Conservation (phyloP, 2,113 vertebrate species). For the Coptodon bakossiorum region DNA sequence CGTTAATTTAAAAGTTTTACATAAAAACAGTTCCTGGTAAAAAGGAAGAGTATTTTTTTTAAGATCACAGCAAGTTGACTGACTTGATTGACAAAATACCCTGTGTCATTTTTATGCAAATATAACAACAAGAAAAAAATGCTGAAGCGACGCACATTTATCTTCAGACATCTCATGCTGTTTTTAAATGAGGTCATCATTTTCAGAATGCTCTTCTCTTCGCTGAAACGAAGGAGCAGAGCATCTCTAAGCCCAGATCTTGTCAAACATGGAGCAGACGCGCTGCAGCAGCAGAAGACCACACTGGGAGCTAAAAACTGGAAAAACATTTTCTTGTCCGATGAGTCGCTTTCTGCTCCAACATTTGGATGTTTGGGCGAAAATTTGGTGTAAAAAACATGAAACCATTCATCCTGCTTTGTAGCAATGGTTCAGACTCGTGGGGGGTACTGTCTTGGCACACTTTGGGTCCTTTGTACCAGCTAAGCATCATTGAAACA, state of each 20-base stretch:
- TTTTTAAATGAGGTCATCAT: not conserved
- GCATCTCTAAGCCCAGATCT: not conserved
- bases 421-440: not conserved
- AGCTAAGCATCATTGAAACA: not conserved
- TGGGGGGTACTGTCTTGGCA: not conserved
- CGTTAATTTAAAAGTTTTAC: not conserved
- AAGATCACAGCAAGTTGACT: not conserved
- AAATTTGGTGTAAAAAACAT: not conserved
- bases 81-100: accelerated
- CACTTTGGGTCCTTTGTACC: not conserved
- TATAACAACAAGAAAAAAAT: not conserved
- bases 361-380: accelerated
- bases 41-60: not conserved
- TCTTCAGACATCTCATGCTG: not conserved
- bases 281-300: not conserved
- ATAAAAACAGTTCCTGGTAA: not conserved
- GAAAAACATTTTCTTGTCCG: not conserved
- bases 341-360: not conserved
- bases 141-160: not conserved
- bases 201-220: not conserved
- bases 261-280: accelerated
- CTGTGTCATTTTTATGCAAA: not conserved
- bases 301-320: accelerated
- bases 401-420: not conserved
- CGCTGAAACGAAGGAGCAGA: not conserved